Conservation (phyloP, 2,113 vertebrate genomes). For the Urocitellus parryii region DNA sequence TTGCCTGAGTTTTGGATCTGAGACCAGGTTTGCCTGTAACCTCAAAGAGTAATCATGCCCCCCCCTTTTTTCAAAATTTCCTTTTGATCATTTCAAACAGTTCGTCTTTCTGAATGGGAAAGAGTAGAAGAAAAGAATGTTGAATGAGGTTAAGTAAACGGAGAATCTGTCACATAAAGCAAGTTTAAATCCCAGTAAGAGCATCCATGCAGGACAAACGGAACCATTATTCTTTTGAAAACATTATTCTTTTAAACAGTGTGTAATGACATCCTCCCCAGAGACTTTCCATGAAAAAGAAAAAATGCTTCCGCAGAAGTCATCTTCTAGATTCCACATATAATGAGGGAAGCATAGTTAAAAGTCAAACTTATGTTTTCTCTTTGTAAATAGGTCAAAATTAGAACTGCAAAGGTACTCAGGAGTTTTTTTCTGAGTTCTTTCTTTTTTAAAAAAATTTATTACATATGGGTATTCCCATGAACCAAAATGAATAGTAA, state of each 20-base stretch:
- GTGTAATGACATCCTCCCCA: slow-evolving; percentile 79
- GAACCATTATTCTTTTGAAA: slow-evolving; percentile 80
- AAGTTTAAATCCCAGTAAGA: slow-evolving; percentile 73
- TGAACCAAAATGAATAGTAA: slow-evolving; percentile 11
- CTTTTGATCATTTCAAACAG: slow-evolving; percentile 75
- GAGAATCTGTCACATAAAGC: slow-evolving; percentile 75
- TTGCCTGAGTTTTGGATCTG: neutral
- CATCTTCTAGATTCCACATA: slow-evolving; percentile 54
- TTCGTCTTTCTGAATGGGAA: slow-evolving; percentile 71
- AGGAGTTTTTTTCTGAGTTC: neutral
- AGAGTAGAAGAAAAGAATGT: slow-evolving; percentile 61
- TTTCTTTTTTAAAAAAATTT: neutral
- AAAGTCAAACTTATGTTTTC: slow-evolving; percentile 39
- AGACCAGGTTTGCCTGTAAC: slow-evolving; percentile 60
- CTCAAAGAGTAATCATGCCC: slow-evolving; percentile 9
- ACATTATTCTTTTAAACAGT: slow-evolving; percentile 78
- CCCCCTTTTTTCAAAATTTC: neutral
- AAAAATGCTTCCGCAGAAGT: slow-evolving; percentile 55
- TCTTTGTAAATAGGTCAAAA: slow-evolving; percentile 39
- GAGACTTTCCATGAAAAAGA: slow-evolving; percentile 39
- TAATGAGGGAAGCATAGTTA: neutral
- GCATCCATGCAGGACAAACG: slow-evolving; percentile 68
- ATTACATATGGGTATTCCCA: neutral
- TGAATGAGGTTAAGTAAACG: slow-evolving; percentile 69
- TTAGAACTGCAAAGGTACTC: slow-evolving; percentile 7